phyloP scores from a whole-genome alignment of 2,113 vertebrate genomes.

The Strix aluco region DNA sequence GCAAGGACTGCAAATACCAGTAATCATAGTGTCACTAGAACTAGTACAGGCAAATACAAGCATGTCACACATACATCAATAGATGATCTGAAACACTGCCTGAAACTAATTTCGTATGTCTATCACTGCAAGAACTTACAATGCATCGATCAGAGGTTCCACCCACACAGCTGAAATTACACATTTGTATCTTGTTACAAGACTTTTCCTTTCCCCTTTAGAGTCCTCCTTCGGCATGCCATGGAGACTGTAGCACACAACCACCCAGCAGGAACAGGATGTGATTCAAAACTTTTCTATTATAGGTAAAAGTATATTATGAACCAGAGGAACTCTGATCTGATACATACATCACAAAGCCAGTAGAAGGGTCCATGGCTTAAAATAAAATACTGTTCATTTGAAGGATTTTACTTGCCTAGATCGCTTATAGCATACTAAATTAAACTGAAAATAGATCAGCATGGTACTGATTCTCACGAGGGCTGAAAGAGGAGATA shows the following conservation, averaged over 20 bases:
- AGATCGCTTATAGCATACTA: not conserved
- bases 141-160: not conserved
- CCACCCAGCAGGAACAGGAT: constrained; percentile 3
- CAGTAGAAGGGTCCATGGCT: not conserved
- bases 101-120: constrained; percentile 26
- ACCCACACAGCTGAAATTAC: constrained; percentile 13
- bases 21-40: constrained; percentile 63
- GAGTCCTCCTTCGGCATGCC: not conserved
- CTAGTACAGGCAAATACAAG: constrained; percentile 48
- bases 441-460: constrained; percentile 16
- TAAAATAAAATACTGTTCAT: constrained; percentile 32
- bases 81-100: constrained; percentile 41
- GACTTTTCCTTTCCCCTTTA: not conserved
- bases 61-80: not conserved
- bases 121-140: not conserved
- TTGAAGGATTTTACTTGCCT: constrained; percentile 9
- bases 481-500: not conserved
- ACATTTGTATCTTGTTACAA: not conserved
- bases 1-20: constrained; percentile 68
- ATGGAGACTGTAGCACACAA: not conserved
- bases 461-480: not conserved
- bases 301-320: constrained; percentile 21
- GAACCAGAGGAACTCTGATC: not conserved
- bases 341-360: constrained; percentile 5
- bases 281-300: constrained; percentile 57